Conservation (phyloP, 2,113 vertebrate genomes). For the Bubo bubo region DNA sequence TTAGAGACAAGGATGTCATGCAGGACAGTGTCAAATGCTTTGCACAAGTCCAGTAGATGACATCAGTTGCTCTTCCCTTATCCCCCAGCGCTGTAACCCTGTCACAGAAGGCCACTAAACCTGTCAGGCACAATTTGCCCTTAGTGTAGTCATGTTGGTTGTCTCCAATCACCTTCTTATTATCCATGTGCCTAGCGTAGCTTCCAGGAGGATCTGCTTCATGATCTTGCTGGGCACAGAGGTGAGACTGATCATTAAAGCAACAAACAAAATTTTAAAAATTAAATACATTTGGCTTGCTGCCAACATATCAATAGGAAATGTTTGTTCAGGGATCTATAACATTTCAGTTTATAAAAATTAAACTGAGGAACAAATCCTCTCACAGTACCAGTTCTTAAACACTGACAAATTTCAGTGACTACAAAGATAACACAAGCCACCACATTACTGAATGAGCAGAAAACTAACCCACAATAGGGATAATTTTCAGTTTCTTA, state of each 20-base stretch:
- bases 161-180: no score
- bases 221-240: no score
- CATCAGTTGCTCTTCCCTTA: no score
- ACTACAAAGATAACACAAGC: neutral
- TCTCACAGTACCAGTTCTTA: neutral
- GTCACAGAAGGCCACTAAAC: no score
- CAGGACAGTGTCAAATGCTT: no score
- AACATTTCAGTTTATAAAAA: neutral
- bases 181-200: no score
- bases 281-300: neutral
- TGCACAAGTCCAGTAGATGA: no score
- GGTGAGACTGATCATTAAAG: neutral
- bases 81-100: no score
- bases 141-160: no score
- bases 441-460: neutral
- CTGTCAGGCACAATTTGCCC: no score
- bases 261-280: neutral
- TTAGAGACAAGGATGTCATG: no score
- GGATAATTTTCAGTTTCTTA: neutral
- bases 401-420: neutral
- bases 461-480: neutral
- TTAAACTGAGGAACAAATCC: neutral
- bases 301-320: neutral
- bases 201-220: no score
- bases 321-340: neutral